Conservation (phyloP, 1,140 invertebrate genomes). For the Hesperophylax magnus region DNA sequence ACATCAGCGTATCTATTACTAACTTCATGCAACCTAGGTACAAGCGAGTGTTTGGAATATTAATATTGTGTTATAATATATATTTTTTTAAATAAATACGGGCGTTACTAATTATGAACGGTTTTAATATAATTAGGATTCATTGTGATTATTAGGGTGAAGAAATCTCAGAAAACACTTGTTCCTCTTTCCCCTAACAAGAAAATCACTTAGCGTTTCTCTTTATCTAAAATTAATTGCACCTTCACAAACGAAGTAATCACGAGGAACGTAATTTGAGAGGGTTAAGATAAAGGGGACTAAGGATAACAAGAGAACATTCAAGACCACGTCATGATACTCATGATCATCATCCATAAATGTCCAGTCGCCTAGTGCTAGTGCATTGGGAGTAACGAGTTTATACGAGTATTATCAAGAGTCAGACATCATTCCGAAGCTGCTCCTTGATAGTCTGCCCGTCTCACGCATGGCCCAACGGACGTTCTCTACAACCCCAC, state of each 20-base stretch:
- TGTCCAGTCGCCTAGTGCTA: background rate
- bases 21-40: no score
- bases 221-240: slow-evolving; percentile 3
- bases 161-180: no score
- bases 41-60: no score
- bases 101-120: no score
- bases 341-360: slow-evolving; percentile 24
- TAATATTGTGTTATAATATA: no score
- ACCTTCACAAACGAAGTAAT: no score
- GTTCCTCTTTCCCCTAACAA: no score
- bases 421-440: slow-evolving; percentile 5
- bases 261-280: slow-evolving; percentile 9
- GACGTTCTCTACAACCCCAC: background rate
- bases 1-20: no score
- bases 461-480: slow-evolving; percentile 1
- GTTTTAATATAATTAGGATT: no score
- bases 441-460: slow-evolving; percentile 30
- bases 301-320: background rate
- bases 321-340: slow-evolving; percentile 15
- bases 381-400: slow-evolving; percentile 31
- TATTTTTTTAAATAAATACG: no score
- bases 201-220: background rate
- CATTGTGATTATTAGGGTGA: no score
- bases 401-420: slow-evolving; percentile 8
- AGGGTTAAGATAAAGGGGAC: background rate